Percentiles rank a stretch among this genome's conserved stretches.
Conservation (phyloP, 2,113 vertebrate species). For the Rhea pennata region DNA sequence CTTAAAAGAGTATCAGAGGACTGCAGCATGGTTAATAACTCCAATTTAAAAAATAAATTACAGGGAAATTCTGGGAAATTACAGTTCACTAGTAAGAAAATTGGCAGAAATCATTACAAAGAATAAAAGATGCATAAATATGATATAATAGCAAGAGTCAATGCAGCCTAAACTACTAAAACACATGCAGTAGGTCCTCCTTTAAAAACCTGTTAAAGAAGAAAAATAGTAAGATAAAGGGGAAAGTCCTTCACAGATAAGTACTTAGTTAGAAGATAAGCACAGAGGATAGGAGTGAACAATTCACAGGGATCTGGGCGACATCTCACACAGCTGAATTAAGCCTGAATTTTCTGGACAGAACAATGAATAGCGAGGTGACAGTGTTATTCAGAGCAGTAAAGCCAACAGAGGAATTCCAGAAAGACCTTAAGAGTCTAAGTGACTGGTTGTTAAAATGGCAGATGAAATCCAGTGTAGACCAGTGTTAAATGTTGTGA, state of each 20-base stretch:
- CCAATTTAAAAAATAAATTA: not conserved
- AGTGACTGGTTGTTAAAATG: not conserved
- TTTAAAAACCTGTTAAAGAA: not conserved
- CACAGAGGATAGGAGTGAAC: not conserved
- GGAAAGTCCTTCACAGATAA: not conserved
- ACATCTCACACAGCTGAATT: not conserved
- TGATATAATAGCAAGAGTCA: not conserved
- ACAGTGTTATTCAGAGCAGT: not conserved
- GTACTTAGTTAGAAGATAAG: not conserved
- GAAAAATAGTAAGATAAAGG: not conserved
- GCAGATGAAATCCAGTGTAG: not conserved
- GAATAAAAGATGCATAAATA: not conserved
- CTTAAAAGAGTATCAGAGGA: not conserved
- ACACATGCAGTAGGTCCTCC: not conserved
- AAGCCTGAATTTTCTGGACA: not conserved
- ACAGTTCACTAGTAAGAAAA: not conserved
- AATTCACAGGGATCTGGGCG: not conserved
- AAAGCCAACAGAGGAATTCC: not conserved
- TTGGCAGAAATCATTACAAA: not conserved
- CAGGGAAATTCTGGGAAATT: not conserved
- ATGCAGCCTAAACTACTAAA: not conserved
- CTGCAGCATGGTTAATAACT: not conserved
- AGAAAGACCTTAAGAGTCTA: not conserved
- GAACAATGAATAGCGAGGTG: not conserved
- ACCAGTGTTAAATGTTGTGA: not conserved